Evolutionary conservation across 2,113 vertebrate species (phyloP).

Genomic region (Numenius arquata): DNA sequence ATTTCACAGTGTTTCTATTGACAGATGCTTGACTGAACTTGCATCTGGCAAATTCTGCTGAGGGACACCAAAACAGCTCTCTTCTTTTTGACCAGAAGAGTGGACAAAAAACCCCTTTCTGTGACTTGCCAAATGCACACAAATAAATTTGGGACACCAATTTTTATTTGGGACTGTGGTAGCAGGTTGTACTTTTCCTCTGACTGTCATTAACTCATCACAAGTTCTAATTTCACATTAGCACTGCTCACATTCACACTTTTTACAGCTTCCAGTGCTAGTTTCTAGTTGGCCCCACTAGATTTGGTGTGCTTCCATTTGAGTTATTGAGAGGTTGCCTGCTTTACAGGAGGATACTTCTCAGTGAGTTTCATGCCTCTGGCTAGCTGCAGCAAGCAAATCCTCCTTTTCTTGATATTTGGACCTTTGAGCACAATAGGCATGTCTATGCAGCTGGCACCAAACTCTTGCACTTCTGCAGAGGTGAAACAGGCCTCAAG

Average conservation of each 20-base stretch:
- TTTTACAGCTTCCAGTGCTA: not conserved
- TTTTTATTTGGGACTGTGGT: conserved; percentile 31
- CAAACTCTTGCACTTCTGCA: not conserved
- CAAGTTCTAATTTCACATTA: not conserved
- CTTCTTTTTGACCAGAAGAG: not conserved
- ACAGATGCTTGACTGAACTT: conserved; percentile 18
- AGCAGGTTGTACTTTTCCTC: conserved; percentile 49
- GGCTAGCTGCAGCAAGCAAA: not conserved
- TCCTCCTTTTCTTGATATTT: not conserved
- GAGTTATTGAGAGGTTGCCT: not conserved
- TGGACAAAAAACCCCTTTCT: conserved; percentile 37
- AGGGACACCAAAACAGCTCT: not conserved
- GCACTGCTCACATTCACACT: not conserved
- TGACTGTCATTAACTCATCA: not conserved
- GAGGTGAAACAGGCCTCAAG: not conserved
- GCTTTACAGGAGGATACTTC: not conserved
- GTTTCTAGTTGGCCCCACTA: not conserved
- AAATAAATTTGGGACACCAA: not conserved
- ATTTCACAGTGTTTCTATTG: conserved; percentile 36
- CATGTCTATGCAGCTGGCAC: not conserved
- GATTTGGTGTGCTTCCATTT: not conserved
- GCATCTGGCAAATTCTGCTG: conserved; percentile 16
- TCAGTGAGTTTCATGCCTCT: not conserved
- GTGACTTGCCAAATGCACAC: conserved; percentile 8
- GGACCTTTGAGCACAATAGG: not conserved